Evolutionary conservation across 1,140 invertebrate genomes (phyloP).

Genomic region (Batillaria attramentaria): DNA sequence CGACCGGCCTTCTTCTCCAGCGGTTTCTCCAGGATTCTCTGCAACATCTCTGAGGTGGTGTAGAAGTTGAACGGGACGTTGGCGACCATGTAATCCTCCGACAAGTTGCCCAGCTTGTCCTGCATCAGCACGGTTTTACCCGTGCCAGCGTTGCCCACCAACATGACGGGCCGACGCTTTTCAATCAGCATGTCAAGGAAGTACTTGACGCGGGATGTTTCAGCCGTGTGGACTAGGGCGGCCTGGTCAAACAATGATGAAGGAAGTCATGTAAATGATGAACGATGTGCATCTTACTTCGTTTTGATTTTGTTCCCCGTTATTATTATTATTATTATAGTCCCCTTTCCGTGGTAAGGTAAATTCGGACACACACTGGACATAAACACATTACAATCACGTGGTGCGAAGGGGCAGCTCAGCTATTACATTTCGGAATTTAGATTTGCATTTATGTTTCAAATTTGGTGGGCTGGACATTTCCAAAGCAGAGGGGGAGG

Average conservation of each 20-base stretch:
- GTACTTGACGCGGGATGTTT: slow-evolving; percentile 90
- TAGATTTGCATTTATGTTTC: too few relatives aligned
- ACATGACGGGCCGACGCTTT: slow-evolving; percentile 91
- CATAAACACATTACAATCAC: too few relatives aligned
- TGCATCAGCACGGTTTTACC: slow-evolving; percentile 75
- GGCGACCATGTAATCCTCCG: slow-evolving; percentile 89
- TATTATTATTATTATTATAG: too few relatives aligned
- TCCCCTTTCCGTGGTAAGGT: too few relatives aligned
- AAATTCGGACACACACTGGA: too few relatives aligned
- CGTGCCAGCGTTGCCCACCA: slow-evolving; percentile 87
- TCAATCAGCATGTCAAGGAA: slow-evolving; percentile 93
- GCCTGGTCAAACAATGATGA: slow-evolving; percentile 77
- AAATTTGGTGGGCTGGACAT: too few relatives aligned
- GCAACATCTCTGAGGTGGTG: slow-evolving; percentile 96
- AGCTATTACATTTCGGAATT: too few relatives aligned
- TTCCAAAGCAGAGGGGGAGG: too few relatives aligned
- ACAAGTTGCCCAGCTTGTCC: slow-evolving; percentile 88
- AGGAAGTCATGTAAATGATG: neutral
- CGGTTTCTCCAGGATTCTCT: slow-evolving; percentile 95
- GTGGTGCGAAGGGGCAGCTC: too few relatives aligned
- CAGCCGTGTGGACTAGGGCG: slow-evolving; percentile 91
- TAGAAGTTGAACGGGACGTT: slow-evolving; percentile 98
- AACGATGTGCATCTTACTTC: too few relatives aligned
- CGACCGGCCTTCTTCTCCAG: slow-evolving; percentile 96
- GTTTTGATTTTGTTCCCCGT: too few relatives aligned